Base-by-base conservation (phyloP, 2,797 vertebrate genomes). In the Parambassis ranga region DNA sequence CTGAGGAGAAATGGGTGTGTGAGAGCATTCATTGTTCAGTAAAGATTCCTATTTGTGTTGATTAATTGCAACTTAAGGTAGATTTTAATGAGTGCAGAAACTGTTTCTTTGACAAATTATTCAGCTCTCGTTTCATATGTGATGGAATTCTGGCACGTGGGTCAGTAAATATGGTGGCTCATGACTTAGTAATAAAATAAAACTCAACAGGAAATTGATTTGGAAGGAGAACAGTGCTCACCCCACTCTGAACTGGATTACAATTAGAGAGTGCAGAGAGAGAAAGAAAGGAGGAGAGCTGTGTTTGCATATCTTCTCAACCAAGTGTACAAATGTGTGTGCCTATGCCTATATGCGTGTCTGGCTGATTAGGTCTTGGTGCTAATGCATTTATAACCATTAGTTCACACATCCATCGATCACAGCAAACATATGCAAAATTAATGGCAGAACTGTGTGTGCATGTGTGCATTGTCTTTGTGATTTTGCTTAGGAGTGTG, bases 331-430 rank as follows among this genome's bases (percentile, higher is more conserved):
- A 20, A 53, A 14, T 61, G 48, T 44, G 23, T 38, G 51, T 8
- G 33, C 15, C 14, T 32, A 50, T 50, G 44, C 3, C n/a, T n/a
- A n/a, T n/a, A 19, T 5, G 36, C 50, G 57, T 37, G 59, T 62
- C 61, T 58, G 44, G 20, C 13, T 74, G 65, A 85, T 83, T 79
- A 77, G 50, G 33, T 75, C 51, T 50, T 33, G 62, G 49, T 62
- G 47, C 71, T 87, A 85, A 87, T 85, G 79, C 79, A 86, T 91
- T 88, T 90, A 89, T 86, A 89, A 90, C 80, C 85, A 86, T 91
- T 90, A 76, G 56, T 43, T 55, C 7, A 26, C 60, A 63, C 72
- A 63, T 64, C 44, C 80, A 91, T 92, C 80, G 69, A 89, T 91
- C 88, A 89, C 57, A 65, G 66, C 69, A 74, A 83, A 65, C 80